Conservation (phyloP, 2,113 vertebrate genomes). For the Muscicapa adusta region DNA sequence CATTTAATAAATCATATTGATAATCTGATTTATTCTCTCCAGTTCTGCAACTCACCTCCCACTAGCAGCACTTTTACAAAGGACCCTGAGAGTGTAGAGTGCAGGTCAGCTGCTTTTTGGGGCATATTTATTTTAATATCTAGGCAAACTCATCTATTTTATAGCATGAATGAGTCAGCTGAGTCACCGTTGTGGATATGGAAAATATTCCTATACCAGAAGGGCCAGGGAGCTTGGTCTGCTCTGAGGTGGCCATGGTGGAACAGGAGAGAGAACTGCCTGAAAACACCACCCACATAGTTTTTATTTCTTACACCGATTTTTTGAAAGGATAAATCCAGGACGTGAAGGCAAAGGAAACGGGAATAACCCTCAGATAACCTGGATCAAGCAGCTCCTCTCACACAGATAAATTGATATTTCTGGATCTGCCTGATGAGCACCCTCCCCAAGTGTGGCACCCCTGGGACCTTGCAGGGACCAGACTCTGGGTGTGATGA, state of each 20-base stretch:
- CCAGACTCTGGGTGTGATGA: not conserved
- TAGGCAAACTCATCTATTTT: not conserved
- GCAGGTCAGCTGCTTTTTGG: not conserved
- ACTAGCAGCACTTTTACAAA: not conserved
- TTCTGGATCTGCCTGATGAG: not conserved
- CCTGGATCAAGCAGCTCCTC: fast-evolving
- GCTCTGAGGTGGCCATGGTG: not conserved
- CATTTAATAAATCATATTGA: not conserved
- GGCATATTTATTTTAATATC: not conserved
- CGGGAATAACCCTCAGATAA: not conserved
- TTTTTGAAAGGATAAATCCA: not conserved
- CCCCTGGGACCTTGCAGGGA: not conserved
- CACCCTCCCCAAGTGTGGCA: not conserved
- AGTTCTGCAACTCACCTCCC: not conserved
- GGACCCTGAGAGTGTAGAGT: fast-evolving
- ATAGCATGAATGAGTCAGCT: fast-evolving
- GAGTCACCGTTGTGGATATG: not conserved
- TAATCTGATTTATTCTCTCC: fast-evolving
- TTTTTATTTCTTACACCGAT: not conserved
- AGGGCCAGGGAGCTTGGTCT: fast-evolving
- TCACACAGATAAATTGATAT: fast-evolving
- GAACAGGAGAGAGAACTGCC: not conserved
- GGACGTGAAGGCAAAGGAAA: not conserved
- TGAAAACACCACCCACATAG: not conserved
- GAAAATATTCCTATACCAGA: fast-evolving